phyloP scores from a whole-genome alignment of 1,140 invertebrate genomes.

The Nilaparvata lugens region DNA sequence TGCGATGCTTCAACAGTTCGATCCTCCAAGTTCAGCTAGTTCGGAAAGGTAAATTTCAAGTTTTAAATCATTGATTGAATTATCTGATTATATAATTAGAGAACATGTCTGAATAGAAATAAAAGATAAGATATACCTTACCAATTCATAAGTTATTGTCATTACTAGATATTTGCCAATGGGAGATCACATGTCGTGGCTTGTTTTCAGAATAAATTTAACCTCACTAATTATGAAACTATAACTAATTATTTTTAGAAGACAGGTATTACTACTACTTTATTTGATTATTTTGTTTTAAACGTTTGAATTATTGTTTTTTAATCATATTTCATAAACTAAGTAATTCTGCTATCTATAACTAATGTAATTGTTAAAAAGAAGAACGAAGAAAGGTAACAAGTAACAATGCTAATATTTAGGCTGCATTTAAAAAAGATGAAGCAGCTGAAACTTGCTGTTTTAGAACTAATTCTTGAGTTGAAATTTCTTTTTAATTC shows the following conservation, averaged over 20 bases:
- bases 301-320: too few relatives aligned
- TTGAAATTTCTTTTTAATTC: too few relatives aligned
- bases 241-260: not conserved
- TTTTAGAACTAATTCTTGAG: too few relatives aligned
- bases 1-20: conserved; percentile 42
- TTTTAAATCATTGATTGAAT: conserved; percentile 13
- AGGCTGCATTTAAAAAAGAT: not conserved
- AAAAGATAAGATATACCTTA: not conserved
- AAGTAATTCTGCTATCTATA: too few relatives aligned
- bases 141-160: conserved; percentile 23
- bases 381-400: not conserved
- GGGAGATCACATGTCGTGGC: not conserved
- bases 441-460: not conserved
- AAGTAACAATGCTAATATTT: not conserved
- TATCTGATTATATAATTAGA: conserved; percentile 13
- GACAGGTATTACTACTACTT: not conserved
- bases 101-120: conserved; percentile 4
- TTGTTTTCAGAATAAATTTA: not conserved
- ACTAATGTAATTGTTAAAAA: not conserved
- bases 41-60: conserved; percentile 58
- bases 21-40: conserved; percentile 72
- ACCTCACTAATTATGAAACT: not conserved
- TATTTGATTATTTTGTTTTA: not conserved
- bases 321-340: too few relatives aligned
- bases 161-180: conserved; percentile 28